Evolutionary conservation across 2,888 invertebrate genomes (phyloP).

Genomic region (Axea sp.): DNA sequence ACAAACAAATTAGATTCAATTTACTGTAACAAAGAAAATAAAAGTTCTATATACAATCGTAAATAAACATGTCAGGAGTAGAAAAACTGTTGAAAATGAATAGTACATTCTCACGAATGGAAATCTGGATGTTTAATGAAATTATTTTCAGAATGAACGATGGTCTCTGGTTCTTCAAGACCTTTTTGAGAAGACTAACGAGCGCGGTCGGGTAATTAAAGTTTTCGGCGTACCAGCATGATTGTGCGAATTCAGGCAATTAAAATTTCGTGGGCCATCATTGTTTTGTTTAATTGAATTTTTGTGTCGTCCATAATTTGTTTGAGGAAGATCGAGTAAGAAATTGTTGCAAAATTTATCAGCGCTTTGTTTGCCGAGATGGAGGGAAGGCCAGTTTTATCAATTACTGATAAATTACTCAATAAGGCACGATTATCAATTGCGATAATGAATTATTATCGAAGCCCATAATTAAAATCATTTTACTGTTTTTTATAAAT

Average conservation of each 20-base stretch:
- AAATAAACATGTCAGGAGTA: no score
- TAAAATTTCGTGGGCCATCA: slow-evolving; percentile 39
- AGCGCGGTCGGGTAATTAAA: slow-evolving; percentile 32
- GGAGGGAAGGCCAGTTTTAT: slow-evolving; percentile 19
- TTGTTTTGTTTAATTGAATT: slow-evolving; percentile 45
- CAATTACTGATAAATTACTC: slow-evolving; percentile 37
- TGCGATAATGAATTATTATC: slow-evolving; percentile 29
- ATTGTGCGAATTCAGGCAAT: slow-evolving; percentile 48
- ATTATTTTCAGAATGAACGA: slow-evolving; percentile 2
- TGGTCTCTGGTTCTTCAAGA: neutral
- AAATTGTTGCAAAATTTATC: slow-evolving; percentile 26
- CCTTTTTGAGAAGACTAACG: slow-evolving; percentile 28
- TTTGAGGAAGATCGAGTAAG: neutral
- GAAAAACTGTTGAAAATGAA: no score
- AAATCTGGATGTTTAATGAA: neutral
- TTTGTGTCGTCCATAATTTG: slow-evolving; percentile 23
- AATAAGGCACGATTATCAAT: slow-evolving; percentile 24
- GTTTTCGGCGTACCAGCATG: slow-evolving; percentile 28
- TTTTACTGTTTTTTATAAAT: no score
- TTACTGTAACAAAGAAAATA: no score
- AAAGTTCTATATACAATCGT: no score
- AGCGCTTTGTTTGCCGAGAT: slow-evolving; percentile 24
- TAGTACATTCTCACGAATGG: no score
- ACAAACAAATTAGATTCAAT: no score
- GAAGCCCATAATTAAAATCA: slow-evolving; percentile 1